These are phyloP conservation scores for Drosophila stalkeri DNA, from an alignment of 2,888 invertebrate genomes.

Conservation along the genomic window DNA sequence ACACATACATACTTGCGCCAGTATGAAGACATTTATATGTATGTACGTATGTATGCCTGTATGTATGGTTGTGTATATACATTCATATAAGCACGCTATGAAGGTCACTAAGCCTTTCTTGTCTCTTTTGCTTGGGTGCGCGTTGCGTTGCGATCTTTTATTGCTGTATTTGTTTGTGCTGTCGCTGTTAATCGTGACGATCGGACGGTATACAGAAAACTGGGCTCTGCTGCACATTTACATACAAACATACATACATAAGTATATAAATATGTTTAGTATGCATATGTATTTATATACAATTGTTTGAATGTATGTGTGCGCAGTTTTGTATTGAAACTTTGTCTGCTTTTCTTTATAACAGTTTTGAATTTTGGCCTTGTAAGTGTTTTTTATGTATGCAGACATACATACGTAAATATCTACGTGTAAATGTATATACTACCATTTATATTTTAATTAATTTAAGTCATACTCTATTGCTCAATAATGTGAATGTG, in stretches of 20 bases:
- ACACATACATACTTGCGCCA: slow-evolving; percentile 8
- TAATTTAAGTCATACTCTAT: slow-evolving; percentile 13
- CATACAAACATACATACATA: slow-evolving; percentile 19
- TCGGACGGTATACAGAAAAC: slow-evolving; percentile 60
- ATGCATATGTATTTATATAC: slow-evolving; percentile 1
- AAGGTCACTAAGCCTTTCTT: slow-evolving; percentile 79
- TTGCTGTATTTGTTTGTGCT: slow-evolving; percentile 49
- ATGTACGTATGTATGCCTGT: slow-evolving; percentile 1
- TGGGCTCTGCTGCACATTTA: slow-evolving; percentile 57
- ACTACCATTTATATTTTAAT: slow-evolving; percentile 2
- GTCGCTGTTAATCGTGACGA: slow-evolving; percentile 64
- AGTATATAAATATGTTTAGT: slow-evolving; percentile 1
- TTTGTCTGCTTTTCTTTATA: slow-evolving; percentile 71
- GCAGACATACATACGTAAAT: neutral
- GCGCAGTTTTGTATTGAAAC: slow-evolving; percentile 45
- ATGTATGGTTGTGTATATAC: slow-evolving; percentile 12
- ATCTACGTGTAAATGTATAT: neutral
- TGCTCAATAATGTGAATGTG: slow-evolving; percentile 9
- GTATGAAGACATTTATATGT: slow-evolving; percentile 15
- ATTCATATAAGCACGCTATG: slow-evolving; percentile 69
- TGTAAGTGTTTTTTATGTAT: slow-evolving; percentile 43
- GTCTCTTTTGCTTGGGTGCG: slow-evolving; percentile 68
- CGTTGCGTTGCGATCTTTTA: slow-evolving; percentile 56
- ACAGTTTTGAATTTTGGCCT: slow-evolving; percentile 73
- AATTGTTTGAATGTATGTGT: slow-evolving; percentile 11